These are phyloP conservation scores for Apodemus agrarius DNA, from an alignment of 2,797 vertebrate genomes.

Conservation along the genomic window DNA sequence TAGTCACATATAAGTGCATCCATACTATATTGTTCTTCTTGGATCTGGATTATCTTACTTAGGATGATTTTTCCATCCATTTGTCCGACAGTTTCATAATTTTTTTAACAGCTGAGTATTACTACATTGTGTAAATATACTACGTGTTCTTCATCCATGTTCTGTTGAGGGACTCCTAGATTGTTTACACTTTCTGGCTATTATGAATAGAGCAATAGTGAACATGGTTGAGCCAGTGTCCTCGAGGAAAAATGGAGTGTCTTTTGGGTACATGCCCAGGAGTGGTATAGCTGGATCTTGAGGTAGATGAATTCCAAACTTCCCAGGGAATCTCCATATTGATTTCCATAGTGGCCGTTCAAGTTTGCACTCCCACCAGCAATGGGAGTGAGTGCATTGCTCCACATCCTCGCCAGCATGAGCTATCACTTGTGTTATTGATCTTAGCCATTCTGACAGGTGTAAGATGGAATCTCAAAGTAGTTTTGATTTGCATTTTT, in stretches of 20 bases:
- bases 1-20: neutral
- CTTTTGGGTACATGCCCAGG: neutral
- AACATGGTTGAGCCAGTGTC: neutral
- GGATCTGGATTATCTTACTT: neutral
- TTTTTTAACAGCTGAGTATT: neutral
- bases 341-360: too few species aligned
- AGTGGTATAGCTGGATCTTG: neutral
- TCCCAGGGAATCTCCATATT: too few species aligned
- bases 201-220: neutral
- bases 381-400: too few species aligned
- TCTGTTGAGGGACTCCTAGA: neutral
- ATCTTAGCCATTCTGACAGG: too few species aligned
- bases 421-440: too few species aligned
- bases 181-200: neutral
- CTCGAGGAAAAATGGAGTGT: neutral
- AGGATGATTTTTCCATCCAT: neutral
- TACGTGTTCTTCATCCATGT: neutral
- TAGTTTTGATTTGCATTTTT: too few species aligned
- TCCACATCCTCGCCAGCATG: too few species aligned
- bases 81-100: neutral
- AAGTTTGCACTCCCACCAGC: too few species aligned
- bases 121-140: neutral
- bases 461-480: too few species aligned
- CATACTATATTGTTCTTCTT: neutral
- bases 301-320: neutral